Evolutionary conservation across 2,113 vertebrate genomes (phyloP).

Genomic region (Myiopsitta monachus): DNA sequence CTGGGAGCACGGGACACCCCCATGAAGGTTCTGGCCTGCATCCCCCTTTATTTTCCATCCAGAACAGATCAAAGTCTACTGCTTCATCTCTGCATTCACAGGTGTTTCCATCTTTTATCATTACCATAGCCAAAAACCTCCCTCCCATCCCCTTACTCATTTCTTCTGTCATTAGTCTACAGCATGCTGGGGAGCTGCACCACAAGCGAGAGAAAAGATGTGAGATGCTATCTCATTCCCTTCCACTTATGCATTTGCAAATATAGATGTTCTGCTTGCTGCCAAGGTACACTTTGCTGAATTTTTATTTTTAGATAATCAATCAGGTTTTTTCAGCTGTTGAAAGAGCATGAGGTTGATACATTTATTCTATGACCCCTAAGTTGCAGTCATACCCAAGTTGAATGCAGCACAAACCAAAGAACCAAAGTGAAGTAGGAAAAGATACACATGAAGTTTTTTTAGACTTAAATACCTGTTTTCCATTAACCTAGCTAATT

Average conservation of each 20-base stretch:
- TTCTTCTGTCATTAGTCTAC: not conserved
- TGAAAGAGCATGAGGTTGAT: not conserved
- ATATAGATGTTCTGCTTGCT: not conserved
- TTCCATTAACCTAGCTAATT: not conserved
- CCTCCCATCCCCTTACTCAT: not conserved
- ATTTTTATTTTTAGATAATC: not conserved
- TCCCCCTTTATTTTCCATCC: not conserved
- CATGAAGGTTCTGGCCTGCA: not conserved
- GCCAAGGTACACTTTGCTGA: not conserved
- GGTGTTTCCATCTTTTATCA: not conserved
- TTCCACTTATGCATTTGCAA: not conserved
- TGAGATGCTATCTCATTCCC: not conserved
- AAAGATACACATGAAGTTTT: not conserved
- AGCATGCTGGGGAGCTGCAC: not conserved
- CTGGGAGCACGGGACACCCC: not conserved
- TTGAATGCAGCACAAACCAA: not conserved
- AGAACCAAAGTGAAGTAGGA: not conserved
- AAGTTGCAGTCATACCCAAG: rapidly evolving
- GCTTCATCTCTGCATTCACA: not conserved
- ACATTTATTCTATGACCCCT: not conserved
- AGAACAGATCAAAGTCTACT: not conserved
- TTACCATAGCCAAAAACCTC: not conserved
- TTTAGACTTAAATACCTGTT: not conserved
- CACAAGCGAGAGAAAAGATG: not conserved
- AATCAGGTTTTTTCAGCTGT: not conserved